Conservation (phyloP, 2,113 vertebrate genomes). For the Hiodon tergisus region DNA sequence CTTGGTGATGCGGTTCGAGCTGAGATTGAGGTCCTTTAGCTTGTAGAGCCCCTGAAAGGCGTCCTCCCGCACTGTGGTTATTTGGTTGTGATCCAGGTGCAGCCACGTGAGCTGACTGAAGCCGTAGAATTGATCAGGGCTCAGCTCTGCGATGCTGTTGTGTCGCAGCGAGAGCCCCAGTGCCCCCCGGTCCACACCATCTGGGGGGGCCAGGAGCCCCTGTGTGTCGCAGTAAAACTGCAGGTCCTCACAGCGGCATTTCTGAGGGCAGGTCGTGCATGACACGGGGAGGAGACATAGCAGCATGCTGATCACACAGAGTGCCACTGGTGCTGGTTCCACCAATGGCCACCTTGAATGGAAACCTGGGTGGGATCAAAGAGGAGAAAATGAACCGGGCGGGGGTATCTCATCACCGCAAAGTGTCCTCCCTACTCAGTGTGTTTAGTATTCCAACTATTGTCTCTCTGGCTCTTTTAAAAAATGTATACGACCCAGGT, state of each 20-base stretch:
- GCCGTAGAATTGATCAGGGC: conserved; percentile 94
- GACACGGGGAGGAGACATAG: conserved; percentile 92
- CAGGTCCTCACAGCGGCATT: conserved; percentile 99
- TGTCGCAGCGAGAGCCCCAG: conserved; percentile 96
- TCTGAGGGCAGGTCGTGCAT: conserved; percentile 97
- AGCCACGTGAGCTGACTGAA: conserved; percentile 98
- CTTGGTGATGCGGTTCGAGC: conserved; percentile 97
- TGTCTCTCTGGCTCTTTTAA: not conserved
- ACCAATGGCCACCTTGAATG: conserved; percentile 99
- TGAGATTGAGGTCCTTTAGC: conserved; percentile 97
- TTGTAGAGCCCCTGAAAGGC: conserved; percentile 98
- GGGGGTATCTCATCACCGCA: conserved; percentile 57
- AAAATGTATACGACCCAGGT: not conserved
- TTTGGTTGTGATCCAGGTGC: conserved; percentile 98
- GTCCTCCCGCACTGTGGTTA: conserved; percentile 89
- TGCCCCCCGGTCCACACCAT: conserved; percentile 91
- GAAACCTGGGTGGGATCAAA: conserved; percentile 94
- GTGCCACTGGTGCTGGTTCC: conserved; percentile 95
- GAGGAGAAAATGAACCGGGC: conserved; percentile 60
- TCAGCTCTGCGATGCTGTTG: conserved; percentile 92
- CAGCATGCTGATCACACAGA: conserved; percentile 97
- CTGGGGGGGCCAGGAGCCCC: conserved; percentile 94
- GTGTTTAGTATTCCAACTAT: conserved; percentile 2
- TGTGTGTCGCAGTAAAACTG: conserved; percentile 99
- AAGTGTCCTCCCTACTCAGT: conserved; percentile 30